Conservation (phyloP, 2,888 invertebrate genomes). For the Andrena bicolor region DNA sequence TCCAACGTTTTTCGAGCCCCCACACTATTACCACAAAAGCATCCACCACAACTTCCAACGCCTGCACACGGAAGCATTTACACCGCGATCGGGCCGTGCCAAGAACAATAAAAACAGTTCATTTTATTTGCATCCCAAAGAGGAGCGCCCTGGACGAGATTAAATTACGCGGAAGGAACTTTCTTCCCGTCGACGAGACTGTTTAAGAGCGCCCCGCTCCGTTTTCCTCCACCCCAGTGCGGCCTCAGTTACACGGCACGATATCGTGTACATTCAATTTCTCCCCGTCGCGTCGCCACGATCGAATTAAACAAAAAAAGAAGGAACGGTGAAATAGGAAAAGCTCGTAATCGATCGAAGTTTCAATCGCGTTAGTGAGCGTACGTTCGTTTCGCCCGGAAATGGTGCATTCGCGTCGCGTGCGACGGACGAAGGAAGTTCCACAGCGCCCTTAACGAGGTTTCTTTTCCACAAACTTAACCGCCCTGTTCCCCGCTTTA, state of each 20-base stretch:
- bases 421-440: constrained; percentile 2
- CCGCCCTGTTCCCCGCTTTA: background rate
- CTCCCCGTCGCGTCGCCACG: background rate
- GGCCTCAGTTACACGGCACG: background rate
- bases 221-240: too few relatives aligned
- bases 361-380: constrained; percentile 29
- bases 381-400: constrained; percentile 1
- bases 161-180: constrained; percentile 21
- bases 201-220: too few relatives aligned
- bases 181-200: background rate
- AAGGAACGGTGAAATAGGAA: background rate
- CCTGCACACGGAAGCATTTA: background rate
- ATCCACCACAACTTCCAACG: too few relatives aligned
- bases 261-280: constrained; percentile 16
- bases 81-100: background rate
- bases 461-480: constrained; percentile 29
- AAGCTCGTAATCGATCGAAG: constrained; percentile 6
- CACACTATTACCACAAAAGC: too few relatives aligned
- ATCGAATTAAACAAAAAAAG: background rate
- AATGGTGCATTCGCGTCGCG: constrained; percentile 25
- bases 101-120: constrained; percentile 20
- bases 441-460: constrained; percentile 16
- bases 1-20: too few relatives aligned
- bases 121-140: constrained; percentile 22
- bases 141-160: background rate